Evolutionary conservation across 2,888 invertebrate genomes (phyloP).

Genomic region (Chymomyza caudatula): DNA sequence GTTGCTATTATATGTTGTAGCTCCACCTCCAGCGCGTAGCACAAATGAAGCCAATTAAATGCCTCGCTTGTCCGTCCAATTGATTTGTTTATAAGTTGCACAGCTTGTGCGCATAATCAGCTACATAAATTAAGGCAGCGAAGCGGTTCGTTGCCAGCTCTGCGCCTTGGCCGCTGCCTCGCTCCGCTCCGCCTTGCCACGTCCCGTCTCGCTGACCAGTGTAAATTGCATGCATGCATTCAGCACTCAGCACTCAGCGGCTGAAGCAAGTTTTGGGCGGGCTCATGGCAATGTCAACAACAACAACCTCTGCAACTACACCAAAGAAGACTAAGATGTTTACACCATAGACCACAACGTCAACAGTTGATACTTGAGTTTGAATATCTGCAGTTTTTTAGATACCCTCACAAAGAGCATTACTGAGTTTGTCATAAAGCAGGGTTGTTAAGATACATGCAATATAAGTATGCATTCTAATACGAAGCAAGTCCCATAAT

Average conservation of each 20-base stretch:
- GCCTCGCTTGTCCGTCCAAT: conserved; percentile 33
- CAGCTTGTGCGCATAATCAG: conserved; percentile 37
- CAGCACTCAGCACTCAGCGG: neutral
- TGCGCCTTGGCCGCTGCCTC: neutral
- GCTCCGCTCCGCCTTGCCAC: neutral
- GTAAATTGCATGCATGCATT: neutral
- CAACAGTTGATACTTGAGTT: conserved; percentile 1
- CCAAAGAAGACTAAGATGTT: conserved; percentile 2
- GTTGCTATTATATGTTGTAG: conserved; percentile 8
- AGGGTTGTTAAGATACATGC: too few relatives aligned
- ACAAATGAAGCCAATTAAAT: conserved; percentile 50
- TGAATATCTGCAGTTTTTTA: neutral
- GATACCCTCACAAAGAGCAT: neutral
- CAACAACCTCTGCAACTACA: conserved; percentile 5
- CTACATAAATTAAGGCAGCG: conserved; percentile 55
- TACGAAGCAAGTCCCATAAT: too few relatives aligned
- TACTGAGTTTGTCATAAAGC: neutral
- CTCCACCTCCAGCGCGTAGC: conserved; percentile 41
- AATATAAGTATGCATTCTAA: too few relatives aligned
- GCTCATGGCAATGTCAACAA: conserved; percentile 1
- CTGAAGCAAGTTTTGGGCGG: neutral
- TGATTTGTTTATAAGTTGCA: conserved; percentile 44
- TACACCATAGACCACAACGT: neutral
- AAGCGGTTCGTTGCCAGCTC: neutral
- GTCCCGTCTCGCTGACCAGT: neutral